Conservation (phyloP, 1,140 invertebrate species). For the Saxidomus purpurata region DNA sequence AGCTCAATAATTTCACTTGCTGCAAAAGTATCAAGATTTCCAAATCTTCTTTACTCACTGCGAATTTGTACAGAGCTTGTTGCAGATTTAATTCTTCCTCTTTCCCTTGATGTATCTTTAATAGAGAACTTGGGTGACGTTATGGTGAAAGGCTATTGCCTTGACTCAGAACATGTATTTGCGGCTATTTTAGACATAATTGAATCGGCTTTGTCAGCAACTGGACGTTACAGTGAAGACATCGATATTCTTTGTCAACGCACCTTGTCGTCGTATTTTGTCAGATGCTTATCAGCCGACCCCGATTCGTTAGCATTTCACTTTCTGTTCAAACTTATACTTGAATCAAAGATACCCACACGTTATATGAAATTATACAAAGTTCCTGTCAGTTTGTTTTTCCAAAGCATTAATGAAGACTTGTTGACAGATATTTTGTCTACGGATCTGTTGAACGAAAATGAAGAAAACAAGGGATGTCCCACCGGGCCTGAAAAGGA, state of each 20-base stretch:
- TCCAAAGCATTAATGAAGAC: neutral
- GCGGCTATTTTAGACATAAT: neutral
- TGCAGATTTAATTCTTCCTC: neutral
- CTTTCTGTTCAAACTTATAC: neutral
- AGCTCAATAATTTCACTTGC: neutral
- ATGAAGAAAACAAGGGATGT: neutral
- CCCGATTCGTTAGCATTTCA: neutral
- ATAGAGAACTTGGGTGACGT: neutral
- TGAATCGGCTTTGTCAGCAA: neutral
- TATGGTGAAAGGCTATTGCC: neutral
- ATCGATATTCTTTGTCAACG: neutral
- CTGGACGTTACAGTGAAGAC: neutral
- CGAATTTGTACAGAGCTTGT: constrained; percentile 28
- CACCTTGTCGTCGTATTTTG: constrained; percentile 4
- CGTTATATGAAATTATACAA: neutral
- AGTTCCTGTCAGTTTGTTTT: neutral
- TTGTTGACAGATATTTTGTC: neutral
- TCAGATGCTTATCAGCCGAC: constrained; percentile 10
- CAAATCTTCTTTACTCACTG: neutral
- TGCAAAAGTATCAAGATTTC: neutral
- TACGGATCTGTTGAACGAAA: neutral
- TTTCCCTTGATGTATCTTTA: neutral
- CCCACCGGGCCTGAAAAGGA: neutral
- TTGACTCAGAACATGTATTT: neutral
- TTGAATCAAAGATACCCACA: neutral